phyloP scores from a whole-genome alignment of 1,140 invertebrate genomes.

The Zaprionus lachaisei region DNA sequence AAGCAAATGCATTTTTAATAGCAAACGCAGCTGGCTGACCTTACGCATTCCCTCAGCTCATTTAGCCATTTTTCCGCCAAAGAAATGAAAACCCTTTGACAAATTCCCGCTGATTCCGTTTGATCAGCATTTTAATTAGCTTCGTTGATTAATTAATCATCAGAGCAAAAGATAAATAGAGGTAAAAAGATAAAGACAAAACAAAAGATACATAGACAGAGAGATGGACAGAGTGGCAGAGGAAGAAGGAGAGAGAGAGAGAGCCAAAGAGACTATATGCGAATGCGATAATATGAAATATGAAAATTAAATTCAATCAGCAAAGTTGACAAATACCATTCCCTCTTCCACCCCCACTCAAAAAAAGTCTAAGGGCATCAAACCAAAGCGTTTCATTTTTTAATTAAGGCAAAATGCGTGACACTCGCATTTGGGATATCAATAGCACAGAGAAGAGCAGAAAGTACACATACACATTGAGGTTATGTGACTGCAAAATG shows the following conservation, averaged over 20 bases:
- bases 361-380: background rate
- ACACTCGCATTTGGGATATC: too few relatives aligned
- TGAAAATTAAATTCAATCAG: background rate
- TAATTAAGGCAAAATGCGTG: background rate
- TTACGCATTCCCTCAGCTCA: background rate
- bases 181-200: background rate
- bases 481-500: background rate
- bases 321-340: background rate
- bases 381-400: background rate
- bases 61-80: background rate
- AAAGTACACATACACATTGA: background rate
- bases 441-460: too few relatives aligned
- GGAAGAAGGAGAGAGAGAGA: too few relatives aligned
- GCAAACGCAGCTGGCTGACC: background rate
- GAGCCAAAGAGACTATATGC: too few relatives aligned
- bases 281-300: background rate
- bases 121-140: background rate
- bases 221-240: too few relatives aligned
- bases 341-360: too few relatives aligned
- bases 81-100: background rate
- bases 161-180: background rate
- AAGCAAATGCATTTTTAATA: background rate
- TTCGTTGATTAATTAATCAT: too few relatives aligned
- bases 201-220: background rate
- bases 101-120: background rate